A percentile compares a stretch with the other conserved stretches of the same genome.
phyloP scores from a whole-genome alignment of 2,797 vertebrate genomes.

The Rhinophrynus dorsalis region DNA sequence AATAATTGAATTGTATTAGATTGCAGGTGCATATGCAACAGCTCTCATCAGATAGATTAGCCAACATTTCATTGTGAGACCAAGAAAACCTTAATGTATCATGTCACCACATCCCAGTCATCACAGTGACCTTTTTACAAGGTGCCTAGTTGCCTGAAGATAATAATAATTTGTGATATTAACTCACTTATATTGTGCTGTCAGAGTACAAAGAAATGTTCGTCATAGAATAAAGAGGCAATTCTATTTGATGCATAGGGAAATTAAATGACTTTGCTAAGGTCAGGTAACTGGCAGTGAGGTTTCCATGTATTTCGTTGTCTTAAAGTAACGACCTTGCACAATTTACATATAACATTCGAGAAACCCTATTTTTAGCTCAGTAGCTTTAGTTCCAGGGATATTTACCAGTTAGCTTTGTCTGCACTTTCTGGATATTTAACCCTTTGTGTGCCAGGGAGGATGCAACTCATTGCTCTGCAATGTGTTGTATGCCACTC shows the following conservation, averaged over 20 bases:
- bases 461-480: too few relatives aligned
- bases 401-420: neutral
- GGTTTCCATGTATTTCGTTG: slow-evolving; percentile 15
- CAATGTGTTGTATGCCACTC: too few relatives aligned
- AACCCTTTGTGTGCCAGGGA: too few relatives aligned
- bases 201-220: slow-evolving; percentile 42
- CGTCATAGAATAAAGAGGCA: slow-evolving; percentile 39
- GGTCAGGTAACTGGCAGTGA: slow-evolving; percentile 29
- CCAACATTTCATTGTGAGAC: slow-evolving; percentile 3
- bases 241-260: slow-evolving; percentile 41
- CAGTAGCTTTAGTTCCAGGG: neutral
- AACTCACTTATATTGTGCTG: slow-evolving; percentile 49
- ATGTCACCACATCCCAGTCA: slow-evolving; percentile 25
- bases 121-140: slow-evolving; percentile 47
- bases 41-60: neutral
- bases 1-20: neutral
- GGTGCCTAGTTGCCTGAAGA: slow-evolving; percentile 49
- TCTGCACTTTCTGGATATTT: too few relatives aligned
- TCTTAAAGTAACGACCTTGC: slow-evolving; percentile 31
- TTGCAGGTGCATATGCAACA: neutral
- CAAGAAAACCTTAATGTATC: slow-evolving; percentile 25
- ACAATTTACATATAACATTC: slow-evolving; percentile 1
- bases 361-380: neutral
- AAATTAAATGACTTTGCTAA: slow-evolving; percentile 42
- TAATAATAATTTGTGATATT: slow-evolving; percentile 50